Evolutionary conservation across 2,888 invertebrate species (phyloP), one percentile per base, ranked within the genome.

Genomic region (Marasmarcha lunaedactyla): DNA sequence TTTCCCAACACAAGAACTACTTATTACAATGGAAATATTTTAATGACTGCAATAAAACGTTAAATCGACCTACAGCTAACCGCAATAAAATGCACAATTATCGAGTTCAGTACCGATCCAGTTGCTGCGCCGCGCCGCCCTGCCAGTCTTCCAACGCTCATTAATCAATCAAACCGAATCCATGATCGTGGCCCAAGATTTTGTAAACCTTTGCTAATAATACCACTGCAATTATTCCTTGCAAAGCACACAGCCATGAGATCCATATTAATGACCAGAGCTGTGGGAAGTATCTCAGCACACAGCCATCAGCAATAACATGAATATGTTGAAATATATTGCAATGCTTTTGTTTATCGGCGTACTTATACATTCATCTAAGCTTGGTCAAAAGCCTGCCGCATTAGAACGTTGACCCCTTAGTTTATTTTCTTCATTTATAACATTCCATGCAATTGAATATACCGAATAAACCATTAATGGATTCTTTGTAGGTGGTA

Each of bases 161-260:
- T 71, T 64, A 66, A 69, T 67, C 65, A 67, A 68, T 64, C 20
- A 58, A 51, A 43, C 46, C 49, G 55, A 62, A 60, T 59, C 63
- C 57, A 55, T 55, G 57, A 51, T 67, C 63, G 61, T 60, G 53
- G 50, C 34, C 55, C 14, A 30, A 46, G 46, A 54, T 63, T 61
- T 62, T 59, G 66, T 59, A 68, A 71, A 43, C 11, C 30, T 30
- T 30, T 30, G 30, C 37, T 37, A 33, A 30, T 37, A 33, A 30
- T 33, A 30, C 3, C 4, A n/a, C 11, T 45, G 41, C 53, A 57
- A 63, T 63, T 57, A 63, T 62, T 57, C 49, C 46, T 52, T 47
- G 44, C 45, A 46, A 57, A 53, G 46, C 52, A 49, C 51, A 49
- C 46, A 54, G 57, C 49, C 57, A 61, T 55, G 57, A 62, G 62